A percentile compares a stretch with the other conserved stretches of the same genome.
Conservation (phyloP, 2,888 invertebrate species). For the Polydrusus pterygomalis region DNA sequence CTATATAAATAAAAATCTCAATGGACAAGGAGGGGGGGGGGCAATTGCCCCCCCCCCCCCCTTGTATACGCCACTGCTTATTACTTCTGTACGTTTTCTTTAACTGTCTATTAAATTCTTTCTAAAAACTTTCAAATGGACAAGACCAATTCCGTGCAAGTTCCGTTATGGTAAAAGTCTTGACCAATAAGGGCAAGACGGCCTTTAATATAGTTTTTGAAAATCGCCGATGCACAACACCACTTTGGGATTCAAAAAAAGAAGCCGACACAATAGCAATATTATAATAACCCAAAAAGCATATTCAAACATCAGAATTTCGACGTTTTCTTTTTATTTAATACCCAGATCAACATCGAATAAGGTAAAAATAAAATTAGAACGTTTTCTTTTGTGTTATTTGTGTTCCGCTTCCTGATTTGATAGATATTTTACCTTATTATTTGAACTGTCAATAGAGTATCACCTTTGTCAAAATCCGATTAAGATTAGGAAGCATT, state of each 20-base stretch:
- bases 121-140: no score
- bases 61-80: no score
- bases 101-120: no score
- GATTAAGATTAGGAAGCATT: constrained; percentile 41
- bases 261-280: constrained; percentile 40
- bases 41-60: no score
- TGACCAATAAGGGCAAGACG: no score
- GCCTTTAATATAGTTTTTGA: background rate
- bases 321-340: constrained; percentile 37
- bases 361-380: constrained; percentile 33
- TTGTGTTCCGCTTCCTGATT: constrained; percentile 33
- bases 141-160: no score
- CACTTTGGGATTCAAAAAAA: constrained; percentile 9
- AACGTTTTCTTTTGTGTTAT: constrained; percentile 15
- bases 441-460: constrained; percentile 40
- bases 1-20: no score
- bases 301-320: constrained; percentile 44
- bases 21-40: no score
- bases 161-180: no score
- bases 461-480: constrained; percentile 51
- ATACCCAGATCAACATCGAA: constrained; percentile 47
- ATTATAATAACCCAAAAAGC: constrained; percentile 26
- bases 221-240: constrained; percentile 11
- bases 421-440: constrained; percentile 37
- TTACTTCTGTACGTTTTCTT: no score